These are phyloP conservation scores for Brassicogethes aeneus DNA, from an alignment of 2,888 invertebrate species.

Conservation along the genomic window DNA sequence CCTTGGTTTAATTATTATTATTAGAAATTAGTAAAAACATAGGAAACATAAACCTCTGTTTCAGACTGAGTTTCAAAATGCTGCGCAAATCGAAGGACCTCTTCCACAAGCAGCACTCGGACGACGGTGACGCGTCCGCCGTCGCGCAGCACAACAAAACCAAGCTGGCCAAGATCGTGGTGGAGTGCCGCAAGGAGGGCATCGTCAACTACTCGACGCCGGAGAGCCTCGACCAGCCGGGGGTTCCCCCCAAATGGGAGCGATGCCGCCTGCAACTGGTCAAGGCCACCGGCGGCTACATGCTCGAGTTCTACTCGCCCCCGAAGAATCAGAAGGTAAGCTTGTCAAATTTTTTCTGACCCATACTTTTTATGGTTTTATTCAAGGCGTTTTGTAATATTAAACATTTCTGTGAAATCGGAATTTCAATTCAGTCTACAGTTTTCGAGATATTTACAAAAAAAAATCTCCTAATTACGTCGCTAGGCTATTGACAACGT, in stretches of 20 bases:
- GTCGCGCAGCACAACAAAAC: constrained; percentile 62
- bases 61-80: constrained; percentile 74
- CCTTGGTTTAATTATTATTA: neutral
- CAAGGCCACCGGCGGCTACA: constrained; percentile 88
- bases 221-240: constrained; percentile 77
- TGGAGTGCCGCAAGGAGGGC: constrained; percentile 90
- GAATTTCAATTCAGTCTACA: no score
- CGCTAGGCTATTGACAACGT: no score
- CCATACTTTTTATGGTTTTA: no score
- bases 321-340: constrained; percentile 87
- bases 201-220: constrained; percentile 87
- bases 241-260: constrained; percentile 88
- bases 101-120: constrained; percentile 85
- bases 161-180: constrained; percentile 83
- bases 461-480: no score
- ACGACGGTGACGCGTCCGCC: constrained; percentile 52
- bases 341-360: no score
- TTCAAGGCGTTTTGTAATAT: neutral
- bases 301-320: constrained; percentile 92
- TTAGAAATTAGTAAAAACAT: neutral
- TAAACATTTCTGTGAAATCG: no score
- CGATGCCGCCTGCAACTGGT: constrained; percentile 84
- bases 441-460: no score
- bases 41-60: no score
- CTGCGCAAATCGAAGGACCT: constrained; percentile 73